These are phyloP conservation scores for Leptarthrus brevirostris DNA, from an alignment of 2,888 invertebrate species.

Conservation along the genomic window DNA sequence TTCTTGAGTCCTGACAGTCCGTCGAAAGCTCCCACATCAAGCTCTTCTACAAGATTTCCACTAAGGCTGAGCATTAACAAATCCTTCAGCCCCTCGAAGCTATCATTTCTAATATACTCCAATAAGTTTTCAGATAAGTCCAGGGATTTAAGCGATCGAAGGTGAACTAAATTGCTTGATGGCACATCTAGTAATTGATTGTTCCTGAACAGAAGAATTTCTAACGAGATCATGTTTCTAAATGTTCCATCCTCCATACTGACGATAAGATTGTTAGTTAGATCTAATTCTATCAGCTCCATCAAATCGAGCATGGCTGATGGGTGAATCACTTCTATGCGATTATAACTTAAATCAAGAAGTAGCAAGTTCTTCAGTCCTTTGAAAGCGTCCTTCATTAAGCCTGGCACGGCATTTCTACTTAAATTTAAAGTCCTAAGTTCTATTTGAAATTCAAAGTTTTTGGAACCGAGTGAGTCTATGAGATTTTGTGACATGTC, in stretches of 20 bases:
- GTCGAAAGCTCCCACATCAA: constrained; percentile 79
- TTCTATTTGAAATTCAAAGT: constrained; percentile 82
- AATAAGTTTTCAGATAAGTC: constrained; percentile 85
- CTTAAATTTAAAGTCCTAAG: constrained; percentile 82
- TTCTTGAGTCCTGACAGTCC: constrained; percentile 78
- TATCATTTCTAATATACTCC: constrained; percentile 76
- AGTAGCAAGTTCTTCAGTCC: constrained; percentile 76
- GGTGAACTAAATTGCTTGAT: constrained; percentile 74
- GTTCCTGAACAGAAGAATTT: constrained; percentile 78
- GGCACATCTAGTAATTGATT: constrained; percentile 85
- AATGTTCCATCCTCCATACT: constrained; percentile 79
- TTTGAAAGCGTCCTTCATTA: constrained; percentile 81
- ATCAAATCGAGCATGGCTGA: constrained; percentile 83
- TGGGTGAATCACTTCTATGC: constrained; percentile 77
- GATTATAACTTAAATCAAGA: constrained; percentile 82
- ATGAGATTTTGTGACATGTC: constrained; percentile 87
- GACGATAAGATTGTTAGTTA: constrained; percentile 80
- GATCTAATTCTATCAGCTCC: constrained; percentile 78
- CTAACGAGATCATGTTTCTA: constrained; percentile 76
- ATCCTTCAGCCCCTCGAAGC: constrained; percentile 78
- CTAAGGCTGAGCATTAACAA: constrained; percentile 78
- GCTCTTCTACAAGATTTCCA: constrained; percentile 79
- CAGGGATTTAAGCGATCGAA: constrained; percentile 76
- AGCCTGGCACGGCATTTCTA: constrained; percentile 76
- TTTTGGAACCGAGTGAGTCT: constrained; percentile 81